These are phyloP conservation scores for Tridacna gigas DNA, from an alignment of 2,888 invertebrate species.

Conservation along the genomic window DNA sequence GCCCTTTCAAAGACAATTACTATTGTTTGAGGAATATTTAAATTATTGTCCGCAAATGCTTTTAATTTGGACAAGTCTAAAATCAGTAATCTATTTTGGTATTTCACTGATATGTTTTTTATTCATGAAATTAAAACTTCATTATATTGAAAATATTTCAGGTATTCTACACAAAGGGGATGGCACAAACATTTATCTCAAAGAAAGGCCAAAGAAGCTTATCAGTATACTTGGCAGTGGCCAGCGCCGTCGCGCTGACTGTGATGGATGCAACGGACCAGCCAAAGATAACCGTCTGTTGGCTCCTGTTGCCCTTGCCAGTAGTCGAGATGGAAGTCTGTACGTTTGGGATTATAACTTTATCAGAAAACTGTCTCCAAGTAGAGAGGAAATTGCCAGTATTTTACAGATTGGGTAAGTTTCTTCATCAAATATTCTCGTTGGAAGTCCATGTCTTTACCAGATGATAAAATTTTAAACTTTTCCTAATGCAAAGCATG, in stretches of 20 bases:
- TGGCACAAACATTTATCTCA: constrained; percentile 96
- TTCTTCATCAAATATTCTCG: neutral
- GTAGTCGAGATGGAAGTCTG: constrained; percentile 97
- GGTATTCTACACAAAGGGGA: constrained; percentile 98
- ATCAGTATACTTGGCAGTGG: constrained; percentile 87
- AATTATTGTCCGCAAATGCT: too few species aligned
- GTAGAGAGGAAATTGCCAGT: constrained; percentile 88
- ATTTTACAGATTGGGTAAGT: constrained; percentile 82
- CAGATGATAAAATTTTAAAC: too few species aligned
- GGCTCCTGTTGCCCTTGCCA: constrained; percentile 96
- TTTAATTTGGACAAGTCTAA: too few species aligned
- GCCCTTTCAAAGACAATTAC: too few species aligned
- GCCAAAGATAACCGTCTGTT: constrained; percentile 89
- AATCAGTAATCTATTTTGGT: too few species aligned
- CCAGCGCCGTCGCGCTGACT: constrained; percentile 91
- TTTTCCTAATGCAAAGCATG: too few species aligned
- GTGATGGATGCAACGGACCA: constrained; percentile 90
- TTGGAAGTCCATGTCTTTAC: too few species aligned
- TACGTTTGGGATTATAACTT: constrained; percentile 99
- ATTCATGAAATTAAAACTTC: too few species aligned
- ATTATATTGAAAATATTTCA: neutral
- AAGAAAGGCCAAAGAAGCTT: constrained; percentile 94
- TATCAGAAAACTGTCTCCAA: constrained; percentile 82
- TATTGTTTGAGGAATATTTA: too few species aligned
- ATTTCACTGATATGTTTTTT: too few species aligned